Percentiles rank a stretch among this genome's conserved stretches.
These are phyloP conservation scores for Tamias sibiricus DNA, from an alignment of 2,113 vertebrate species.

Conservation along the genomic window DNA sequence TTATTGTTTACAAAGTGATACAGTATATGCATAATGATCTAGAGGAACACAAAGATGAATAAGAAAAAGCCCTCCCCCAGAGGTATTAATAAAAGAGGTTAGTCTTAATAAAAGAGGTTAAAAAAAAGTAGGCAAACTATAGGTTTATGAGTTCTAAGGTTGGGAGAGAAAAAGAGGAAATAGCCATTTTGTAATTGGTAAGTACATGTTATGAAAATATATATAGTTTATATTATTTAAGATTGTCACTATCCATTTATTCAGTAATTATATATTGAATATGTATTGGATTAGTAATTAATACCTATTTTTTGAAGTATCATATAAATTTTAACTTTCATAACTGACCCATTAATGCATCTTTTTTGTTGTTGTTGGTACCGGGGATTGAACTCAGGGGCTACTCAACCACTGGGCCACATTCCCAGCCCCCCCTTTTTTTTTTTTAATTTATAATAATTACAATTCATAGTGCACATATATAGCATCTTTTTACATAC, in stretches of 20 bases:
- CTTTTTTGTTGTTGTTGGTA: too few species aligned
- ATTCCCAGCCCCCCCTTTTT: too few species aligned
- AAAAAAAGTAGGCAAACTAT: background rate
- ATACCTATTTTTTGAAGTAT: background rate
- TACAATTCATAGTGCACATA: too few species aligned
- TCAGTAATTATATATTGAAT: background rate
- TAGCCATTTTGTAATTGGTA: background rate
- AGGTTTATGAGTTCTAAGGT: background rate
- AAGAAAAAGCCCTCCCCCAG: background rate
- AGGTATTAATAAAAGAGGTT: background rate
- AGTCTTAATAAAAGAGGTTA: background rate
- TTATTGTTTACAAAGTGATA: background rate
- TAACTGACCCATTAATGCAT: too few species aligned
- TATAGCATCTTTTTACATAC: too few species aligned
- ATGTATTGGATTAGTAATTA: background rate
- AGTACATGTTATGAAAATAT: background rate
- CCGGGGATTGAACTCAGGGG: too few species aligned
- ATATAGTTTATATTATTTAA: background rate
- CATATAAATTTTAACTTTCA: background rate
- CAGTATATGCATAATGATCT: background rate
- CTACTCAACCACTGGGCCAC: too few species aligned
- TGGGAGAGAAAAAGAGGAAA: background rate
- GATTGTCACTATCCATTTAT: background rate
- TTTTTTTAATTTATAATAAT: too few species aligned
- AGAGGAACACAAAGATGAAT: background rate